These are phyloP conservation scores for Phainopepla nitens DNA, from an alignment of 2,113 vertebrate genomes.

Conservation along the genomic window DNA sequence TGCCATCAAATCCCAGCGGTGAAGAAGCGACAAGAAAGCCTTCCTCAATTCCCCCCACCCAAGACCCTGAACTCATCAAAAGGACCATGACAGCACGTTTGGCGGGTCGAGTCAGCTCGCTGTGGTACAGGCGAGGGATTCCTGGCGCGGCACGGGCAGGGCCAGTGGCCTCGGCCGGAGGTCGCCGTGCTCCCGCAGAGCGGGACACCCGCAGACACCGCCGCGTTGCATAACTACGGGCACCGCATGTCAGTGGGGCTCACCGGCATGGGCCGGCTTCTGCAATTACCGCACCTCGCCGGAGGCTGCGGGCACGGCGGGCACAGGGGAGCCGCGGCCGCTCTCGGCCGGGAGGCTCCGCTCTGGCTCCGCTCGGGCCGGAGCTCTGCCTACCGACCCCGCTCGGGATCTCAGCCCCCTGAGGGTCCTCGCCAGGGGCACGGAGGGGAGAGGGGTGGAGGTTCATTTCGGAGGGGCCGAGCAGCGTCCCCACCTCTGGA, in stretches of 20 bases:
- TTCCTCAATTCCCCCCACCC: neutral
- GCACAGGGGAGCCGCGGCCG: neutral
- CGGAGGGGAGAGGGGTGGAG: accelerated
- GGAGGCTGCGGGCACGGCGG: neutral
- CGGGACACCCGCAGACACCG: neutral
- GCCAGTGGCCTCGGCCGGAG: neutral
- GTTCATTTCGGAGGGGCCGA: neutral
- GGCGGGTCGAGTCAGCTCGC: neutral
- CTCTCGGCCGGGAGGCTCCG: neutral
- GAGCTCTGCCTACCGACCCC: neutral
- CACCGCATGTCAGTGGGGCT: neutral
- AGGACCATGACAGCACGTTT: neutral
- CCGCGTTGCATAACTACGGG: neutral
- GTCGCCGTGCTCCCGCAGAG: neutral
- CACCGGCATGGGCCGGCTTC: neutral
- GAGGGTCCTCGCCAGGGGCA: neutral
- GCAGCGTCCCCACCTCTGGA: neutral
- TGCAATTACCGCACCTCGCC: neutral
- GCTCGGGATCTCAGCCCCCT: accelerated
- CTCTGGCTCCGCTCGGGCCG: neutral
- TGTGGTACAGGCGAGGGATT: neutral
- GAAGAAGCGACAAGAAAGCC: neutral
- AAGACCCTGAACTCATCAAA: neutral
- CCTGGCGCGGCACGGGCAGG: neutral
- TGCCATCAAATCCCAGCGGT: neutral